Percentiles rank a stretch among this genome's conserved stretches.
Evolutionary conservation across 1,140 invertebrate species (phyloP).

Genomic region (Solenopsis invicta): DNA sequence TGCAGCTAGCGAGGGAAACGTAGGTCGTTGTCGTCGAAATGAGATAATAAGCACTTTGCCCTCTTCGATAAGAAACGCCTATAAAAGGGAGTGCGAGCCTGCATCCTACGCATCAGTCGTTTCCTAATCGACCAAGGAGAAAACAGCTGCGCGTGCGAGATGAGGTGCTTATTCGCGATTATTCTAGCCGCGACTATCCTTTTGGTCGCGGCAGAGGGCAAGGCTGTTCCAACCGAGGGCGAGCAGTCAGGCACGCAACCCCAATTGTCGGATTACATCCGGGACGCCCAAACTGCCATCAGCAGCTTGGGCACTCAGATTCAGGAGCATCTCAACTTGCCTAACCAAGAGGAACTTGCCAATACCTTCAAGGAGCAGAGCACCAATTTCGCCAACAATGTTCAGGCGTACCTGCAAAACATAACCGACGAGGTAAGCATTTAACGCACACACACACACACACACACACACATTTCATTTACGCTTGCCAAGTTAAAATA

Average conservation of each 20-base stretch:
- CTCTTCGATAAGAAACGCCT: slow-evolving; percentile 80
- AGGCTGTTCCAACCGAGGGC: slow-evolving; percentile 37
- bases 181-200: slow-evolving; percentile 63
- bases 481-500: background rate
- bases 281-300: slow-evolving; percentile 75
- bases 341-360: slow-evolving; percentile 75
- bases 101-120: slow-evolving; percentile 73
- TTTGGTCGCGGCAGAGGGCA: slow-evolving; percentile 28
- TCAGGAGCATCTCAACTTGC: slow-evolving; percentile 75
- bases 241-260: slow-evolving; percentile 44
- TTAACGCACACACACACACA: background rate
- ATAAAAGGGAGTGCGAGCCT: slow-evolving; percentile 76
- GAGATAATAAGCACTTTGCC: slow-evolving; percentile 79
- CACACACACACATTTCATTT: background rate
- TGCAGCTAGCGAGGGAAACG: background rate
- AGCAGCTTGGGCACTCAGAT: slow-evolving; percentile 73
- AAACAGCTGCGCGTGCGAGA: slow-evolving; percentile 66
- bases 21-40: slow-evolving; percentile 35
- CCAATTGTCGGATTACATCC: slow-evolving; percentile 71
- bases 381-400: slow-evolving; percentile 72
- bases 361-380: slow-evolving; percentile 79
- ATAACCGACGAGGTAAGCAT: slow-evolving; percentile 76
- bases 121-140: slow-evolving; percentile 51
- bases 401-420: slow-evolving; percentile 75
- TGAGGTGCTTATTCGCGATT: slow-evolving; percentile 74